These are phyloP conservation scores for Acleris laterana DNA, from an alignment of 2,888 invertebrate genomes.

Conservation along the genomic window DNA sequence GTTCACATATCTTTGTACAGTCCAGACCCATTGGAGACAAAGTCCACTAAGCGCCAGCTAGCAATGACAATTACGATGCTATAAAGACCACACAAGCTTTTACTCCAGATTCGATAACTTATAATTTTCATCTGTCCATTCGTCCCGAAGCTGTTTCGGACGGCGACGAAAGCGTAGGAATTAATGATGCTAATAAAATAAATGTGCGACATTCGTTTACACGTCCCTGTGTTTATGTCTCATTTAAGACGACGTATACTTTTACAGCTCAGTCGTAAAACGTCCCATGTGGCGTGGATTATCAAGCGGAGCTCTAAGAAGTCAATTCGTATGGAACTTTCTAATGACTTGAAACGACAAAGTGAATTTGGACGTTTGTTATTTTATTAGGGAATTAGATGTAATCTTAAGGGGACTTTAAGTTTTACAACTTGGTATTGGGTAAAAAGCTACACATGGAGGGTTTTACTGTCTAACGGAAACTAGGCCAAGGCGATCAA, in stretches of 20 bases:
- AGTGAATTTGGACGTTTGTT: slow-evolving; percentile 54
- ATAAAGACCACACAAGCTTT: slow-evolving; percentile 26
- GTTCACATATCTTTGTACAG: slow-evolving; percentile 10
- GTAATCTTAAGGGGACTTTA: slow-evolving; percentile 15
- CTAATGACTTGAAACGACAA: slow-evolving; percentile 63
- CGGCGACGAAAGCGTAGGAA: slow-evolving; percentile 72
- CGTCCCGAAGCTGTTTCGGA: slow-evolving; percentile 52
- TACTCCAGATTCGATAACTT: slow-evolving; percentile 29
- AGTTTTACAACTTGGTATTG: slow-evolving; percentile 17
- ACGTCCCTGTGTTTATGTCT: slow-evolving; percentile 82
- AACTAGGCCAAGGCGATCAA: background rate
- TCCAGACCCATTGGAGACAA: slow-evolving; percentile 11
- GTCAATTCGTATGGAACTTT: slow-evolving; percentile 59
- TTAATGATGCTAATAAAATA: slow-evolving; percentile 82
- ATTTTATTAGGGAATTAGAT: slow-evolving; percentile 33
- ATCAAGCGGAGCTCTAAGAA: slow-evolving; percentile 62
- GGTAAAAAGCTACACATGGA: slow-evolving; percentile 5
- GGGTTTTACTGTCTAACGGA: background rate
- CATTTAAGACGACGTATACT: slow-evolving; percentile 82
- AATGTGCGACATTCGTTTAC: slow-evolving; percentile 83
- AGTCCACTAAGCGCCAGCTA: slow-evolving; percentile 6
- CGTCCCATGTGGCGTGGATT: slow-evolving; percentile 72
- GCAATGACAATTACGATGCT: slow-evolving; percentile 11
- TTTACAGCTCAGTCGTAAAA: slow-evolving; percentile 77
- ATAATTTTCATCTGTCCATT: slow-evolving; percentile 33